These are phyloP conservation scores for Augochlora pura DNA, from an alignment of 1,140 invertebrate species.

Conservation along the genomic window DNA sequence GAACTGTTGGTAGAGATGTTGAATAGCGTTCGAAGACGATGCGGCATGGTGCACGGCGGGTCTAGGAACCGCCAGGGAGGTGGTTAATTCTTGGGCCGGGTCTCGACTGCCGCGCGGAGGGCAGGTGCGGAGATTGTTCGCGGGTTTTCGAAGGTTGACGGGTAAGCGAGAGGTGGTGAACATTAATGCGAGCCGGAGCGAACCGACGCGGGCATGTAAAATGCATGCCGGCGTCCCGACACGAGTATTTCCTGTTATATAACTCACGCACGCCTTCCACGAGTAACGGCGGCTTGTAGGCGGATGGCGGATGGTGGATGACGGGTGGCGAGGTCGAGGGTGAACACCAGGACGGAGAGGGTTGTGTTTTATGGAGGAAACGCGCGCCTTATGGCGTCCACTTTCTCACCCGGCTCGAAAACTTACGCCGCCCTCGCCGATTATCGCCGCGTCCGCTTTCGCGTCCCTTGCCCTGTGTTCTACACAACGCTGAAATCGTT, in stretches of 20 bases:
- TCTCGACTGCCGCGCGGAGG: too few species aligned
- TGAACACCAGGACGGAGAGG: background rate
- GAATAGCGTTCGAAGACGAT: too few species aligned
- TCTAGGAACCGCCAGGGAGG: too few species aligned
- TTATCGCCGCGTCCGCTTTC: constrained; percentile 39
- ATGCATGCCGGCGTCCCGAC: constrained; percentile 61
- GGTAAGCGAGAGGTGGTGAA: background rate
- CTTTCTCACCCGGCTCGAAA: constrained; percentile 19
- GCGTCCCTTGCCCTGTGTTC: too few species aligned
- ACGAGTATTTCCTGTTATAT: constrained; percentile 52
- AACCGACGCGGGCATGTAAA: constrained; percentile 58
- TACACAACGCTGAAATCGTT: too few species aligned
- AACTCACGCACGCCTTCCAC: constrained; percentile 40
- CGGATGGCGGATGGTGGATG: background rate
- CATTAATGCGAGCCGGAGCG: background rate
- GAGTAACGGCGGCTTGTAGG: constrained; percentile 1
- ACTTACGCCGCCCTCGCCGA: constrained; percentile 38
- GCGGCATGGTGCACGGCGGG: too few species aligned
- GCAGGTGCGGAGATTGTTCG: background rate
- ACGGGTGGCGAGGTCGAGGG: constrained; percentile 2
- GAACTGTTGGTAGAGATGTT: too few species aligned
- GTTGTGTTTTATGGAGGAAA: constrained; percentile 54
- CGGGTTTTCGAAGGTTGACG: background rate
- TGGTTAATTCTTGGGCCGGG: too few species aligned
- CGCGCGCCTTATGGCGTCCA: constrained; percentile 39